Evolutionary conservation across 1,140 invertebrate species (phyloP), one percentile per base, ranked within the genome.

Genomic region (Aphelenchoides fujianensis): DNA sequence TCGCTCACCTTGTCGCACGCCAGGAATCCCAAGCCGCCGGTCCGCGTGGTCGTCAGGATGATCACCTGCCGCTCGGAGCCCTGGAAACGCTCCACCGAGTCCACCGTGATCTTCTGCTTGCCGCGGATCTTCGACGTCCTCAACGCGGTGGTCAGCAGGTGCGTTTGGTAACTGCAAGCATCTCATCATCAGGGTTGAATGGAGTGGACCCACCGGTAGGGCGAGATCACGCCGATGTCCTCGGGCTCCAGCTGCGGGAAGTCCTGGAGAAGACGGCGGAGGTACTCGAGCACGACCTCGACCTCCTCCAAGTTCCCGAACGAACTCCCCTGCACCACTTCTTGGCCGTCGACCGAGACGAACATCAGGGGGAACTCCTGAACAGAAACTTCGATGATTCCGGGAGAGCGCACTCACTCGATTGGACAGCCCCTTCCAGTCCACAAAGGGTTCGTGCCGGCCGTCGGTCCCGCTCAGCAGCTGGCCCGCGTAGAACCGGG

Each of bases 51-150:
- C 1, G 63, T 23, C 27, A 66, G 37, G 16, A 66, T 36, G 32
- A 66, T 66, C 1, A 66, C 63, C 32, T 66, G 37, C 12, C 63
- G 1, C 31, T 66, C 63, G 16, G 63, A 30, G 30, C 63, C 63
- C 31, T 66, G 63, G 63, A 66, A 66, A 30, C 19, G 19, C 19
- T 19, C 55, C 28, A 95, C 92, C 3, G 63, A 66, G 12, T 66
- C 63, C 1, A 66, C 27, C 0, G 16, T 66, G 7, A 66, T 66
- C 31, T 19, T 61, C n/a, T 61, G 16, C 36, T 61, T 61, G 27
- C n/a, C 59, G n/a, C n/a, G 31, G n/a, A n/a, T 61, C 1, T 61
- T 35, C n/a, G n/a, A n/a, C 16, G 31, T 61, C 16, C 36, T 61
- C 59, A 61, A 61, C 36, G n/a, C 59, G 16, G n/a, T 31, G 16